Percentiles rank a stretch among this genome's conserved stretches.
phyloP scores from a whole-genome alignment of 2,113 vertebrate genomes.

The Tupaia chinensis region DNA sequence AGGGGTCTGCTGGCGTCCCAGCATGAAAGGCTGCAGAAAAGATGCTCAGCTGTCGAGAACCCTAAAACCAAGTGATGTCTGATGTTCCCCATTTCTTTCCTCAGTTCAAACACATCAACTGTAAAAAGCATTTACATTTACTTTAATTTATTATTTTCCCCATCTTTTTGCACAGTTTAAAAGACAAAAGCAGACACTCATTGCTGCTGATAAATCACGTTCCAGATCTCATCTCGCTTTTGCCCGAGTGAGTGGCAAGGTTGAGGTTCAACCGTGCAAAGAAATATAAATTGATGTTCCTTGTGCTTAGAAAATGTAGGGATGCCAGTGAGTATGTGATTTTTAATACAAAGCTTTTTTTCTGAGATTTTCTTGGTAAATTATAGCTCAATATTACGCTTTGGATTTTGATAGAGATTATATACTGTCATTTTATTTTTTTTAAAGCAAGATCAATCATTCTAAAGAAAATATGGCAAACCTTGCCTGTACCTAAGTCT shows the following conservation, averaged over 20 bases:
- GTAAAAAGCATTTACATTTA: background rate
- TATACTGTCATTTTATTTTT: background rate
- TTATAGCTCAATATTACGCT: background rate
- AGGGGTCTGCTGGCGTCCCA: background rate
- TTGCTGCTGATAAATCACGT: background rate
- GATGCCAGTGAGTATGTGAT: background rate
- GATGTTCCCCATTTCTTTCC: background rate
- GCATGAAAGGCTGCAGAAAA: background rate
- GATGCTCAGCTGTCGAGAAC: background rate
- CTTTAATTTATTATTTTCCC: background rate
- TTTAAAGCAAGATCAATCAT: constrained; percentile 33
- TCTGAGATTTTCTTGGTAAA: background rate
- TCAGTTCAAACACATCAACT: background rate
- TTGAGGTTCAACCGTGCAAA: background rate
- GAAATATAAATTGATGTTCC: background rate
- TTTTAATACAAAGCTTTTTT: background rate
- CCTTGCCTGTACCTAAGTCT: constrained; percentile 5
- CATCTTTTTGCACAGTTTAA: background rate
- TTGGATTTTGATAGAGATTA: constrained; percentile 27
- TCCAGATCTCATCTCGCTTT: background rate
- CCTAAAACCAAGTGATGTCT: background rate
- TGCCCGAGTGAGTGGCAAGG: background rate
- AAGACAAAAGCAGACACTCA: background rate
- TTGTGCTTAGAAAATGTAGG: background rate
- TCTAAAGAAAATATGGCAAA: constrained; percentile 50